These are phyloP conservation scores for Argopecten irradians DNA, from an alignment of 1,140 invertebrate genomes.

Conservation along the genomic window DNA sequence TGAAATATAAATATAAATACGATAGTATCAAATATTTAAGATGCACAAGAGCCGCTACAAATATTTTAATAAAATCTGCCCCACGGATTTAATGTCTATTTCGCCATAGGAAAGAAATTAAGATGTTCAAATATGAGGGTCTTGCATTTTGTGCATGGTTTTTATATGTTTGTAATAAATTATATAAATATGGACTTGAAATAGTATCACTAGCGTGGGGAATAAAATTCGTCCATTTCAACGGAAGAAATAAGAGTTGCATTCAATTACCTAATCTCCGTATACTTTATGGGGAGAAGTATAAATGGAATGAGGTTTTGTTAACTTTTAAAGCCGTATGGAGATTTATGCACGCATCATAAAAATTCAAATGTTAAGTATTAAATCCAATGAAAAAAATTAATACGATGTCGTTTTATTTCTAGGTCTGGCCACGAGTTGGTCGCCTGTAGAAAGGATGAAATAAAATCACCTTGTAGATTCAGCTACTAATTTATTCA, in stretches of 20 bases:
- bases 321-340: conserved; percentile 11
- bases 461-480: conserved; percentile 17
- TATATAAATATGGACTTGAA: conserved; percentile 19
- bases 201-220: neutral
- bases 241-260: neutral
- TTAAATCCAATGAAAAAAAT: neutral
- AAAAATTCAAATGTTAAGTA: neutral
- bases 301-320: conserved; percentile 2
- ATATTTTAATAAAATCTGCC: neutral
- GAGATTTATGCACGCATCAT: conserved; percentile 2
- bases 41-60: neutral
- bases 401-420: conserved; percentile 9
- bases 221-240: neutral
- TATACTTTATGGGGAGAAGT: neutral
- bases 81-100: neutral
- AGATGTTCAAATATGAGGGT: neutral
- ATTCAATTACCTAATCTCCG: neutral
- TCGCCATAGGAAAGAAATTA: neutral
- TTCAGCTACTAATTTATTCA: neutral
- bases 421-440: neutral
- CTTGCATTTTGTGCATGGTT: neutral
- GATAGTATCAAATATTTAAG: neutral
- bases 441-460: neutral
- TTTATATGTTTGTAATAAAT: neutral
- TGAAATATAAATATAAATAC: neutral